Evolutionary conservation across 2,113 vertebrate genomes (phyloP).

Genomic region (Sinocyclocheilus grahami): DNA sequence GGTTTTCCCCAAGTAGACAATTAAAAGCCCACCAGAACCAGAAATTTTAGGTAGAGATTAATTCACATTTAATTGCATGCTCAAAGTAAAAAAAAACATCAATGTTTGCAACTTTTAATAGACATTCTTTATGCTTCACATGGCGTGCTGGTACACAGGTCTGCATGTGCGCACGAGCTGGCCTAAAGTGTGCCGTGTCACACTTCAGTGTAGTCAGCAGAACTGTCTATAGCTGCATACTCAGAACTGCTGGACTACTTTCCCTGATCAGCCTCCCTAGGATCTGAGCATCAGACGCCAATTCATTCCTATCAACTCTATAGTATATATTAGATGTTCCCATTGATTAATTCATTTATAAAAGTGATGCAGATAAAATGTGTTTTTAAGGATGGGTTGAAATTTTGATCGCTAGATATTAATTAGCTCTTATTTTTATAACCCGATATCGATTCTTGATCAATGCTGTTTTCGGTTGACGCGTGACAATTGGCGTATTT

Average conservation of each 20-base stretch:
- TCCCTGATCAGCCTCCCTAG: neutral
- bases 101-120: neutral
- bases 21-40: neutral
- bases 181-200: slow-evolving; percentile 5
- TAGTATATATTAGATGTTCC: too few relatives aligned
- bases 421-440: too few relatives aligned
- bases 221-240: slow-evolving; percentile 22
- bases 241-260: neutral
- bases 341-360: too few relatives aligned
- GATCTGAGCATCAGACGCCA: neutral
- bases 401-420: too few relatives aligned
- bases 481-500: too few relatives aligned
- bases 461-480: too few relatives aligned
- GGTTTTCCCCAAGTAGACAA: neutral
- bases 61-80: neutral
- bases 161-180: neutral
- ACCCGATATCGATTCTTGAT: too few relatives aligned
- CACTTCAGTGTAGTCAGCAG: slow-evolving; percentile 16
- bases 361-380: too few relatives aligned
- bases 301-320: neutral
- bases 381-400: too few relatives aligned
- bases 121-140: neutral
- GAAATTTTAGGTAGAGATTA: too few relatives aligned
- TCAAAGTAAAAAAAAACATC: neutral
- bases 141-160: neutral